These are phyloP conservation scores for Petrolisthes cinctipes DNA, from an alignment of 2,888 invertebrate genomes.

Conservation along the genomic window DNA sequence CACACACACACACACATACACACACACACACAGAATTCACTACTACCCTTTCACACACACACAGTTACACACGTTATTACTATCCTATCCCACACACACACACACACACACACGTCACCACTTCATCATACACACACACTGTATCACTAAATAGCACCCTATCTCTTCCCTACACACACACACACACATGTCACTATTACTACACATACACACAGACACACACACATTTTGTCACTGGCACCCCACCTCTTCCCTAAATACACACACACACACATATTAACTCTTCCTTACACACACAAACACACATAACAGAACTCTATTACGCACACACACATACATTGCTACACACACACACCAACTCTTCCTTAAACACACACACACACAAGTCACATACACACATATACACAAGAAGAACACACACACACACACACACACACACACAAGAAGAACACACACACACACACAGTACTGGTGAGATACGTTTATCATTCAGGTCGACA, in stretches of 20 bases:
- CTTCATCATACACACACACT: not conserved
- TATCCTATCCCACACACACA: not conserved
- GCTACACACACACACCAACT: not conserved
- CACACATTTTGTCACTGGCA: too few relatives aligned
- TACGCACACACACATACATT: not conserved
- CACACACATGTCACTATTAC: not conserved
- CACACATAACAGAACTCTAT: not conserved
- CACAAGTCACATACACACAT: not conserved
- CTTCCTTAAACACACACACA: not conserved
- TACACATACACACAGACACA: not conserved
- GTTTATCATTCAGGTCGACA: not conserved
- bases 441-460: not conserved
- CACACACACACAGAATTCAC: too few relatives aligned
- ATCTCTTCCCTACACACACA: not conserved
- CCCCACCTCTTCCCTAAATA: not conserved
- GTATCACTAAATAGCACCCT: not conserved
- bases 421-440: not conserved
- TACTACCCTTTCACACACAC: not conserved
- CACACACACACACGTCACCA: not conserved
- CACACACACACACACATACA: too few relatives aligned
- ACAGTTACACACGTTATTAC: not conserved
- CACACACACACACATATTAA: not conserved
- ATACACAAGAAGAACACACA: not conserved
- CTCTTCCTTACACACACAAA: not conserved
- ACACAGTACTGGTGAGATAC: not conserved